Evolutionary conservation across 1,140 invertebrate species (phyloP).

Genomic region (Muscidifurax raptorellus): DNA sequence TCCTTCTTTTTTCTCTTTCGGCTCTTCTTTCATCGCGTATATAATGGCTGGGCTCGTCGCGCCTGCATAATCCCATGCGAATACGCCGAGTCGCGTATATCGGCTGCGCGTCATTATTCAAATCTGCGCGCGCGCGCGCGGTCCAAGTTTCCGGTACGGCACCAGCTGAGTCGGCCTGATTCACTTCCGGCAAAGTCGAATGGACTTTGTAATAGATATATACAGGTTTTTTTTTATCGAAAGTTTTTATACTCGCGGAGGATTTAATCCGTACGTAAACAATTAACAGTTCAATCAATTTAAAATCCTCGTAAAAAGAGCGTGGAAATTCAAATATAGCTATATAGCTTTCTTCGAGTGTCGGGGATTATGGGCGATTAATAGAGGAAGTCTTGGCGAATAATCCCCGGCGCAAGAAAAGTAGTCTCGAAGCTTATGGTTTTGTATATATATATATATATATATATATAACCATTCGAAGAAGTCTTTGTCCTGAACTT

Average conservation of each 20-base stretch:
- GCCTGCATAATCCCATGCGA: constrained; percentile 57
- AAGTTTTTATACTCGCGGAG: too few species aligned
- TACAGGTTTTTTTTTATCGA: too few species aligned
- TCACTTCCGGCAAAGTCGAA: constrained; percentile 53
- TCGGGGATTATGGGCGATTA: constrained; percentile 32
- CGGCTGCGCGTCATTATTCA: constrained; percentile 57
- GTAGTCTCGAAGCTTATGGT: neutral
- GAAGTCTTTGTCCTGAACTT: constrained; percentile 15
- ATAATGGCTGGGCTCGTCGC: constrained; percentile 51
- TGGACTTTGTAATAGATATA: constrained; percentile 41
- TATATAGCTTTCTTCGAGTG: neutral
- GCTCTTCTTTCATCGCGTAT: constrained; percentile 1
- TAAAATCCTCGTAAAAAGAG: neutral
- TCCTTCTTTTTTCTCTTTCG: neutral
- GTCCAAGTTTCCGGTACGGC: constrained; percentile 53
- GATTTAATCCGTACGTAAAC: too few species aligned
- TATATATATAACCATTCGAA: neutral
- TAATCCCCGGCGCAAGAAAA: neutral
- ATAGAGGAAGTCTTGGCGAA: constrained; percentile 9
- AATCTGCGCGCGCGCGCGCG: constrained; percentile 45
- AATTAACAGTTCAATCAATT: too few species aligned
- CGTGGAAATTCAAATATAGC: constrained; percentile 13
- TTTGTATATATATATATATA: neutral
- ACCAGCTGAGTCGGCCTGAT: constrained; percentile 23
- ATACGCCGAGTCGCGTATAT: constrained; percentile 35